Evolutionary conservation across 1,140 invertebrate genomes (phyloP).

Genomic region (Temnothorax nylanderi): DNA sequence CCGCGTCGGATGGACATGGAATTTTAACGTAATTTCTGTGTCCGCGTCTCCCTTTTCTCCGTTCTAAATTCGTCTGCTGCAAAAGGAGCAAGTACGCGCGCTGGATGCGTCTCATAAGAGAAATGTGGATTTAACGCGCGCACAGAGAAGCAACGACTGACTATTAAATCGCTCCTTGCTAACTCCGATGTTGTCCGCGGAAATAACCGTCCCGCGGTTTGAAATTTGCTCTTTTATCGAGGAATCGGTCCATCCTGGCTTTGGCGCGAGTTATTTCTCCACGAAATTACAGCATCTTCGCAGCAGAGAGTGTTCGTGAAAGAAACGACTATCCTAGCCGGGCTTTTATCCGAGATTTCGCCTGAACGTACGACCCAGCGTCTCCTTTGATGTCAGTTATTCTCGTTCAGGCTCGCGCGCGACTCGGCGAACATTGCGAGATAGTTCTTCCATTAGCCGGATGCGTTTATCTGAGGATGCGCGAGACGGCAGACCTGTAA

Average conservation of each 20-base stretch:
- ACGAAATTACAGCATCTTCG: slow-evolving; percentile 1
- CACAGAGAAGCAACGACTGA: not conserved
- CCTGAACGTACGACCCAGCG: not conserved
- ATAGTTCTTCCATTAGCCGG: slow-evolving; percentile 41
- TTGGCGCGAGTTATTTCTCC: not conserved
- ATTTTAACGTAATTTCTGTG: slow-evolving; percentile 32
- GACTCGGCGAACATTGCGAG: not conserved
- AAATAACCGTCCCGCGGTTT: not conserved
- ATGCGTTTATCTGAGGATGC: not conserved
- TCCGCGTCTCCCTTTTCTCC: slow-evolving; percentile 14
- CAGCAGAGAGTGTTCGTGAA: not conserved
- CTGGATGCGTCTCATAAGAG: slow-evolving; percentile 19
- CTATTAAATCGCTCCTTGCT: slow-evolving; percentile 1
- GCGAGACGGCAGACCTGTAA: not conserved
- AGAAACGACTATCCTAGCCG: not conserved
- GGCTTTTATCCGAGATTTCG: slow-evolving; percentile 10
- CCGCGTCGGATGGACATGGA: not conserved
- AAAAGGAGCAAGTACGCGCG: slow-evolving; percentile 17
- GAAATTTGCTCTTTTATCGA: not conserved
- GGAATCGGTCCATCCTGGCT: not conserved
- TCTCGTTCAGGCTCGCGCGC: slow-evolving; percentile 9
- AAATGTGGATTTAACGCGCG: slow-evolving; percentile 7
- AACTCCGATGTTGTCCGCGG: not conserved
- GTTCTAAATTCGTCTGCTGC: slow-evolving; percentile 34
- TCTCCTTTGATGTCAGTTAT: slow-evolving; percentile 43